Base-by-base conservation (phyloP, 2,888 invertebrate genomes). In the Acronicta psi region DNA sequence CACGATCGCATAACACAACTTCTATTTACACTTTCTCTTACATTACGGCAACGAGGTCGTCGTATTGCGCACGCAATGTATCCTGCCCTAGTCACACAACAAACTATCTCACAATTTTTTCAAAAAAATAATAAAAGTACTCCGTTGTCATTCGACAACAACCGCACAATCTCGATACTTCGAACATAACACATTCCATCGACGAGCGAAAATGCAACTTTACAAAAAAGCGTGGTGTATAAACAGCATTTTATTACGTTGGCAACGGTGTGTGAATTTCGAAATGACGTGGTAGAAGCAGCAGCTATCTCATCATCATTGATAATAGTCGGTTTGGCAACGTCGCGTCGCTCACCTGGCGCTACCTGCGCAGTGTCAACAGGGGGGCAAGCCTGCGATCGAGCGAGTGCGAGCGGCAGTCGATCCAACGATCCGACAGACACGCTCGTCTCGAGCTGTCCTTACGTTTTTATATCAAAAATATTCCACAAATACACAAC, bases 301-400 rank as follows among this genome's bases (percentile, higher is more conserved):
- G 79, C 84, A 85, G 85, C 90, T 92, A 91, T 92, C 92, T 90
- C 91, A 89, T 92, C 89, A 90, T 90, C 91, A 91, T 89, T 93
- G 93, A 92, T 94, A 93, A 88, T 91, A 88, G 82, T 80, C 91
- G 92, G 92, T 92, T 86, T 92, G 94, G 93, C 93, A 94, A 94
- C 93, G 92, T 88, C 92, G 93, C 93, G 65, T 86, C 85, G 86
- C 90, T 91, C 91, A 92, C 92, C 92, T 93, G 92, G 92, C 91
- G 87, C 86, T 92, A 92, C 93, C 92, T 93, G 93, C 92, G 92
- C 92, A 92, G 82, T 92, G 92, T 84, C 93, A 92, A 91, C 89
- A 88, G 91, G 91, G 91, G 92, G 91, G 91, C 88, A 82, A 84
- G 88, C 87, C 76, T 80, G 75, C 82, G 52, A 79, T 79, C 87